phyloP scores from a whole-genome alignment of 2,888 invertebrate genomes.

The Adineta ricciae region DNA sequence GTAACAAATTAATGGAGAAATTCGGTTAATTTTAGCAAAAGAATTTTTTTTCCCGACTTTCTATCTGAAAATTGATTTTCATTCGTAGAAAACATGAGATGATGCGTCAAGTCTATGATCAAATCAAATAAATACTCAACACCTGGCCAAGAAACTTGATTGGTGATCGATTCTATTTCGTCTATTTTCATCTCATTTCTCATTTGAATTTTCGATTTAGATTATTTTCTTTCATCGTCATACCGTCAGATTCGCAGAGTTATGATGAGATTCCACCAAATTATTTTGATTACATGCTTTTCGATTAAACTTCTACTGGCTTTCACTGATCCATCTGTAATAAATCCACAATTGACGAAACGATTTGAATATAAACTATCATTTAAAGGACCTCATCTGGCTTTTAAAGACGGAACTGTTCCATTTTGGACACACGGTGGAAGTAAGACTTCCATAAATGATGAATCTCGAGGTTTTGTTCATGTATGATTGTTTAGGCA shows the following conservation, averaged over 20 bases:
- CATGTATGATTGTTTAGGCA: conserved; percentile 56
- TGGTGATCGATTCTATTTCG: neutral
- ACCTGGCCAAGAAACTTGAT: neutral
- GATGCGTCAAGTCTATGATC: neutral
- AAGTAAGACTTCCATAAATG: conserved; percentile 36
- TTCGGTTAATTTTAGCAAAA: neutral
- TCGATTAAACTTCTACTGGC: neutral
- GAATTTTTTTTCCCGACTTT: neutral
- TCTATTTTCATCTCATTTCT: neutral
- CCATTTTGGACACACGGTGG: conserved; percentile 98
- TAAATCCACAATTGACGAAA: conserved; percentile 5
- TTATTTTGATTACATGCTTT: neutral
- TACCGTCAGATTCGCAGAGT: neutral
- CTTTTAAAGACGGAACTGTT: conserved; percentile 91
- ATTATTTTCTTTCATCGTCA: neutral
- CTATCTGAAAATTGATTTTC: neutral
- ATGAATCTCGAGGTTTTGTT: neutral
- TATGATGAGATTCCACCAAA: neutral
- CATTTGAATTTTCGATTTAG: neutral
- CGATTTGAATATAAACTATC: conserved; percentile 95
- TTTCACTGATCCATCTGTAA: neutral
- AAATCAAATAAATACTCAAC: neutral
- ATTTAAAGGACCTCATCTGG: conserved; percentile 94
- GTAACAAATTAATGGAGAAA: neutral
- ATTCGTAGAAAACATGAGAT: neutral